phyloP scores from a whole-genome alignment of 2,888 invertebrate genomes.

The Crematogaster levior region DNA sequence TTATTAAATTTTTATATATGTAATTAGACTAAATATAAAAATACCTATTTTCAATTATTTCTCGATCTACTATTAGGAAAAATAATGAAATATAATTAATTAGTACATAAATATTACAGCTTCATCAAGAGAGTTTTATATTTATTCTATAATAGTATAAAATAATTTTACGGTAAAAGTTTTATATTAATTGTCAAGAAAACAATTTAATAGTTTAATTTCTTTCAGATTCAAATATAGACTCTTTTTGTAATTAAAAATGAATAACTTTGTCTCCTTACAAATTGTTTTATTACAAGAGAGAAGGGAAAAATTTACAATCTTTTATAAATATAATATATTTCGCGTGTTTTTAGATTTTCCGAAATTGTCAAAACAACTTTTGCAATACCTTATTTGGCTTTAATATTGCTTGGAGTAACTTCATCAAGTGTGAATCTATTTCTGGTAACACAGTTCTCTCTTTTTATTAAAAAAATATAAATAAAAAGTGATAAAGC shows the following conservation, averaged over 20 bases:
- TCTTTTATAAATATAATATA: not conserved
- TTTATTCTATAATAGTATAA: not conserved
- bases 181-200: not conserved
- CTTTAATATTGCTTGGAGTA: conserved; percentile 37
- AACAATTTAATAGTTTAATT: not conserved
- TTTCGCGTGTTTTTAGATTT: conserved; percentile 24
- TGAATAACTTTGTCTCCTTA: not conserved
- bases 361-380: conserved; percentile 9
- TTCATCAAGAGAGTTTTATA: too few species aligned
- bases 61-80: not conserved
- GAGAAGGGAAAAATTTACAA: not conserved
- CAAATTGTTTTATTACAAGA: conserved; percentile 6
- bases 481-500: not conserved
- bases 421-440: conserved; percentile 37
- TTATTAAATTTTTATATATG: not conserved
- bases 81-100: not conserved
- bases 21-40: too few species aligned
- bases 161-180: not conserved
- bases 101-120: too few species aligned
- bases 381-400: conserved; percentile 32
- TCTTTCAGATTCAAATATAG: not conserved
- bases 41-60: not conserved
- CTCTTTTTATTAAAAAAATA: not conserved
- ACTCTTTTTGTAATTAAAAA: not conserved
- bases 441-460: conserved; percentile 6